Percentiles rank a stretch among this genome's conserved stretches.
Conservation (phyloP, 2,113 vertebrate species). For the Hyaena hyaena region DNA sequence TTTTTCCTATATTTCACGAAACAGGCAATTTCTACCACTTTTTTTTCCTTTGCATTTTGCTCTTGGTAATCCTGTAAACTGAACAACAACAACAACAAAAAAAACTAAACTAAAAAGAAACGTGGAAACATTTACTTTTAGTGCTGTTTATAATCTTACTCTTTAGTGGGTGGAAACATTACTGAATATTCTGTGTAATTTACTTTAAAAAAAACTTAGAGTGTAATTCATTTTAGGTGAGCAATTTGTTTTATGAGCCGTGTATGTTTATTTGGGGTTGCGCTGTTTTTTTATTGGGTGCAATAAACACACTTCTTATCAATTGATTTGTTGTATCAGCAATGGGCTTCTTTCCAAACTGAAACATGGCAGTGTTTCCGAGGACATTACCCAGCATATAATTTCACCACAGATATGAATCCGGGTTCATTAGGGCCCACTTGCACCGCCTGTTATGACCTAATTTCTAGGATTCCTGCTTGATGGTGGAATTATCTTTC, state of each 20-base stretch:
- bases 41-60: constrained; percentile 83
- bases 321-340: constrained; percentile 85
- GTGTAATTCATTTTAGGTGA: constrained; percentile 86
- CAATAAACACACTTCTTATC: constrained; percentile 83
- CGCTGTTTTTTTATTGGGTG: constrained; percentile 75
- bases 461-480: constrained; percentile 76
- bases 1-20: constrained; percentile 86
- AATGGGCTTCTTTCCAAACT: constrained; percentile 68
- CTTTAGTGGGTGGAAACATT: constrained; percentile 77
- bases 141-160: constrained; percentile 81
- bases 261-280: constrained; percentile 82
- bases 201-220: constrained; percentile 83
- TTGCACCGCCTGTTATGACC: constrained; percentile 61
- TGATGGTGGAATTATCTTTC: constrained; percentile 74
- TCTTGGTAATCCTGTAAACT: constrained; percentile 82
- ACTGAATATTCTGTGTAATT: constrained; percentile 78
- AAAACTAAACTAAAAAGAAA: constrained; percentile 71
- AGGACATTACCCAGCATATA: constrained; percentile 67
- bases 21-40: constrained; percentile 83
- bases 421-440: constrained; percentile 68
- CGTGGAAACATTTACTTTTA: constrained; percentile 82
- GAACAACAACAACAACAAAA: not conserved
- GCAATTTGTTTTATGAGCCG: constrained; percentile 82
- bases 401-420: constrained; percentile 60
- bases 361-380: constrained; percentile 62